Percentiles rank a stretch among this genome's conserved stretches.
Evolutionary conservation across 2,113 vertebrate species (phyloP).

Genomic region (Hemicordylus capensis): DNA sequence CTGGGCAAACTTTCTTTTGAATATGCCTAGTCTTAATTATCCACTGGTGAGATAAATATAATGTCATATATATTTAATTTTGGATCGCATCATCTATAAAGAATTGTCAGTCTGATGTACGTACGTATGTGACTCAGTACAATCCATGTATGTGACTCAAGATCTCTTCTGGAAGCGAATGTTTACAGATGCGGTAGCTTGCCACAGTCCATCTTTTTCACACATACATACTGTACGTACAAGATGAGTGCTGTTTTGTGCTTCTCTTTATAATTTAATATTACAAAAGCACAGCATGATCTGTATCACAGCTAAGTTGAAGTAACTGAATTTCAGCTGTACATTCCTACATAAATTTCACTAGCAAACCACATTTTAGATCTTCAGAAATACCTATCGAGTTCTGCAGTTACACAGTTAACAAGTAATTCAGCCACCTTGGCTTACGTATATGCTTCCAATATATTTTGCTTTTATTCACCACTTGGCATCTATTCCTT

Average conservation of each 20-base stretch:
- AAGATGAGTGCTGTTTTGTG: neutral
- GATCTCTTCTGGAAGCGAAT: neutral
- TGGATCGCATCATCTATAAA: neutral
- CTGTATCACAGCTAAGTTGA: neutral
- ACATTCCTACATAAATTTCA: neutral
- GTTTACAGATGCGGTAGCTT: neutral
- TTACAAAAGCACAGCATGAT: neutral
- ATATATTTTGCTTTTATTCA: no score
- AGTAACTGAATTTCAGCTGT: neutral
- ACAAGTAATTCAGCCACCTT: neutral
- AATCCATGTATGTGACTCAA: neutral
- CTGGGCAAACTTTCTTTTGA: neutral
- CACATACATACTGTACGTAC: neutral
- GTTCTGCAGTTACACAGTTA: neutral
- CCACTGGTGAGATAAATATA: neutral
- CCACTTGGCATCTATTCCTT: no score
- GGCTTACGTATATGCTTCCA: neutral
- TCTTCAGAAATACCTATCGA: neutral
- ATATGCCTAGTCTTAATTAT: neutral
- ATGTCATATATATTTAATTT: neutral
- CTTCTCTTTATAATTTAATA: neutral
- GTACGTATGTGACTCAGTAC: no score
- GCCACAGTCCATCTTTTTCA: neutral
- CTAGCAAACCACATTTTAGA: neutral
- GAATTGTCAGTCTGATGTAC: constrained; percentile 2